Evolutionary conservation across 2,797 vertebrate genomes (phyloP).

Genomic region (Monodelphis domestica): DNA sequence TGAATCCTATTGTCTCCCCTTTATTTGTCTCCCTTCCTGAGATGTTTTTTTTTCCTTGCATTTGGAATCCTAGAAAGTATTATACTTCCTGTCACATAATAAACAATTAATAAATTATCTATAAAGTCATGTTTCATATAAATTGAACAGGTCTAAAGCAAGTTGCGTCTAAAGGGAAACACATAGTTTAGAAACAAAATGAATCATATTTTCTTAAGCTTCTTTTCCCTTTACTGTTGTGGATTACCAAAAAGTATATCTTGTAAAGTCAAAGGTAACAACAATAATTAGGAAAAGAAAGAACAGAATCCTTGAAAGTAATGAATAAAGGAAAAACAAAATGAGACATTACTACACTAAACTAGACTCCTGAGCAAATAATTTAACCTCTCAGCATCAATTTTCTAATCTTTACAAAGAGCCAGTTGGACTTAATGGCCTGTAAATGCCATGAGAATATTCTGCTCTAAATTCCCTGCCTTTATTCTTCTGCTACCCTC

Average conservation of each 20-base stretch:
- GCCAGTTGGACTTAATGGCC: not conserved
- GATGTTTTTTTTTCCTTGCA: not conserved
- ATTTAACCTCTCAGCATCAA: not conserved
- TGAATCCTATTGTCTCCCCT: not conserved
- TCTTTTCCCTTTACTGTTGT: not conserved
- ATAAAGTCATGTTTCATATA: not conserved
- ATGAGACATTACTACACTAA: not conserved
- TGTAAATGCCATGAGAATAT: too few relatives aligned
- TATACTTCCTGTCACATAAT: not conserved
- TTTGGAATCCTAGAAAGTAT: not conserved
- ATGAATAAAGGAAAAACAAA: not conserved
- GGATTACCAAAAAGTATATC: not conserved
- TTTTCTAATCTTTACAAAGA: not conserved
- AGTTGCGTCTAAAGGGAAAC: not conserved
- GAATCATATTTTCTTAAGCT: not conserved
- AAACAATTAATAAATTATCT: not conserved
- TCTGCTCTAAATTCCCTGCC: not conserved
- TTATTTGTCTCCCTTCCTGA: not conserved
- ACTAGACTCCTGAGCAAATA: not conserved
- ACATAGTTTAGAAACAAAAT: not conserved
- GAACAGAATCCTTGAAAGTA: not conserved
- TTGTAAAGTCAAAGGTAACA: not conserved
- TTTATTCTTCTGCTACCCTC: not conserved
- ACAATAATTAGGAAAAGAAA: not conserved
- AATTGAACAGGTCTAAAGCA: not conserved